Base-by-base conservation (phyloP, 2,888 invertebrate species). In the Zele albiditarsus region DNA sequence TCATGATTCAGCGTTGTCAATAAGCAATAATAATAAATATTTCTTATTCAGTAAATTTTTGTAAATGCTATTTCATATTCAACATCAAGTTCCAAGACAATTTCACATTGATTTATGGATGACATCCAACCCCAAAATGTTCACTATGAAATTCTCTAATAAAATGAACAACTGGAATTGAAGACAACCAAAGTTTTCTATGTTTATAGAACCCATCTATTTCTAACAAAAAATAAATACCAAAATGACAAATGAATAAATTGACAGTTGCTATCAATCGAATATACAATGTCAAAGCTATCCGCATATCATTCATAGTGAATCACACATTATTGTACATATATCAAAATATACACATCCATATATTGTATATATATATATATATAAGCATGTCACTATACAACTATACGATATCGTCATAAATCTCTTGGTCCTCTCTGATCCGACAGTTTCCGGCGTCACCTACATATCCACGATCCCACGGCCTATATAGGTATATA, bases 401-500 rank as follows among this genome's bases (percentile, higher is more conserved):
- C 12, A 33, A 31, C 31, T 42, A 63, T 57, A 38, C 38, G 38
- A 38, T 38, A 38, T 38, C 6, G 68, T 53, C 68, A 71, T 71
- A 71, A 71, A 71, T 71, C 71, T 62, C 71, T 46, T 60, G 33
- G 71, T 20, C 62, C 49, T 60, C 46, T 60, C 25, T 71, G 69
- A 69, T 69, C 58, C 69, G 62, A 60, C 71, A 53, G 62, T 60
- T 71, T 62, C 42, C 62, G 62, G 42, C 42, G 46, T 71, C 62
- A 71, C 62, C 62, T 71, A 46, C 62, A 71, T 71, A 71, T 71
- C 71, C 62, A 31, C 71, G 23, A 71, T 71, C 71, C 71, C 60
- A 62, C 23, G 20, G 70, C 70, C 60, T 46, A 49, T 27, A 62
- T n/a, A 20, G 20, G 20, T 46, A 49, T 27, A 62, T n/a, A 20